Percentiles rank a stretch among this genome's conserved stretches.
These are phyloP conservation scores for Acronicta psi DNA, from an alignment of 2,888 invertebrate species.

Conservation along the genomic window DNA sequence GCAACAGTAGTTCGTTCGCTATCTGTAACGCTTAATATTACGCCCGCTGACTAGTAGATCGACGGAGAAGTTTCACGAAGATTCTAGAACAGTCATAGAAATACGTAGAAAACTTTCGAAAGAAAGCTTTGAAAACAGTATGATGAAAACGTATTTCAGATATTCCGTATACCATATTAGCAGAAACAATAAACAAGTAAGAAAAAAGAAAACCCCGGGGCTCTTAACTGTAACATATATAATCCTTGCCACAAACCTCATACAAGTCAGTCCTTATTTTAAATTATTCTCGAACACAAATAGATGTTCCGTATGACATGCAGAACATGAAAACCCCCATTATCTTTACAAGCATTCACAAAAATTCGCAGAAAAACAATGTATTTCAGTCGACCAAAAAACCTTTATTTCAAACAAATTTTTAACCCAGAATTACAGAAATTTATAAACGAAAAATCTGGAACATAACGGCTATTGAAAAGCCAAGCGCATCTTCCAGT, in stretches of 20 bases:
- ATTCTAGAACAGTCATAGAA: too few relatives aligned
- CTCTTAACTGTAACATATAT: neutral
- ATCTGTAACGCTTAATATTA: too few relatives aligned
- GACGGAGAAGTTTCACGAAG: too few relatives aligned
- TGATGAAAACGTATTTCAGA: too few relatives aligned
- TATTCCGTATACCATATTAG: too few relatives aligned
- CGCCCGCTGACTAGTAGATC: too few relatives aligned
- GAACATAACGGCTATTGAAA: conserved; percentile 31
- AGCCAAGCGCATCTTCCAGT: conserved; percentile 37
- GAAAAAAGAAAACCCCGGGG: too few relatives aligned
- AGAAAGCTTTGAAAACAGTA: too few relatives aligned
- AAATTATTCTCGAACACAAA: neutral
- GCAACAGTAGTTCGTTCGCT: too few relatives aligned
- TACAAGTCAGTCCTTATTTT: neutral
- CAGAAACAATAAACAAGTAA: too few relatives aligned
- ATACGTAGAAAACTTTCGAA: too few relatives aligned
- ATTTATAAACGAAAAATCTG: conserved; percentile 38
- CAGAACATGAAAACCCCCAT: neutral
- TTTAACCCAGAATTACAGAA: conserved; percentile 22
- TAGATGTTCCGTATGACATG: neutral
- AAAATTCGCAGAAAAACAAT: conserved; percentile 1
- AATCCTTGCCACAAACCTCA: too few relatives aligned
- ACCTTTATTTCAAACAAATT: conserved; percentile 14
- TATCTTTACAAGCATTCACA: neutral
- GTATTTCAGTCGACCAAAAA: neutral